Evolutionary conservation across 2,797 vertebrate genomes (phyloP).

Genomic region (Spea hammondii): DNA sequence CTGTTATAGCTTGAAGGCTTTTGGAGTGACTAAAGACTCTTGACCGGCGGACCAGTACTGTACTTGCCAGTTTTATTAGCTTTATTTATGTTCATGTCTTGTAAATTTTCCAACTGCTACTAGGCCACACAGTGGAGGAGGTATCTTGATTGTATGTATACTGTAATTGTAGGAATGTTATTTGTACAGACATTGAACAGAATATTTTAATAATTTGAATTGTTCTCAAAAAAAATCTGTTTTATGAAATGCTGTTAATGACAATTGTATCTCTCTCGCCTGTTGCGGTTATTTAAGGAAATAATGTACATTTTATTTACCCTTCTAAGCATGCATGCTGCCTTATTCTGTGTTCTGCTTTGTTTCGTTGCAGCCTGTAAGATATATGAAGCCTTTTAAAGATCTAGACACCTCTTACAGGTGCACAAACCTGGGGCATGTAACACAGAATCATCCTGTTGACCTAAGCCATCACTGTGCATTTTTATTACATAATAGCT

Average conservation of each 20-base stretch:
- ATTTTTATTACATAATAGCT: constrained; percentile 59
- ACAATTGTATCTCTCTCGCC: constrained; percentile 56
- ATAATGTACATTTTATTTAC: constrained; percentile 69
- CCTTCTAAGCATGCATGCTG: constrained; percentile 81
- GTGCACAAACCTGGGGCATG: constrained; percentile 57
- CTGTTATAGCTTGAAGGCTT: constrained; percentile 63
- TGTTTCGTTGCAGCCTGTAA: constrained; percentile 58
- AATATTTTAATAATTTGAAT: constrained; percentile 73
- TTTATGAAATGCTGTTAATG: constrained; percentile 64
- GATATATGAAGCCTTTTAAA: constrained; percentile 56
- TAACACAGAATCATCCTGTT: constrained; percentile 53
- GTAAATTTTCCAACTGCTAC: constrained; percentile 75
- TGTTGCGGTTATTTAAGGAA: constrained; percentile 65
- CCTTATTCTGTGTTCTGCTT: constrained; percentile 69
- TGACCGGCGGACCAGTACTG: constrained; percentile 77
- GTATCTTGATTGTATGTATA: constrained; percentile 79
- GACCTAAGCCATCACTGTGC: constrained; percentile 58
- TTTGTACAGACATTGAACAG: constrained; percentile 72
- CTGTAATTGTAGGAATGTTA: constrained; percentile 77
- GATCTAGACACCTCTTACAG: constrained; percentile 55
- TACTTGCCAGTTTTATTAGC: constrained; percentile 87
- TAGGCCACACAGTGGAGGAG: constrained; percentile 67
- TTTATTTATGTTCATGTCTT: constrained; percentile 92
- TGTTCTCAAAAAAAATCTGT: constrained; percentile 62
- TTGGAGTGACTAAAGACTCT: constrained; percentile 65